Percentiles rank a stretch among this genome's conserved stretches.
phyloP scores from a whole-genome alignment of 2,113 vertebrate species.

The Cygnus buccinator region DNA sequence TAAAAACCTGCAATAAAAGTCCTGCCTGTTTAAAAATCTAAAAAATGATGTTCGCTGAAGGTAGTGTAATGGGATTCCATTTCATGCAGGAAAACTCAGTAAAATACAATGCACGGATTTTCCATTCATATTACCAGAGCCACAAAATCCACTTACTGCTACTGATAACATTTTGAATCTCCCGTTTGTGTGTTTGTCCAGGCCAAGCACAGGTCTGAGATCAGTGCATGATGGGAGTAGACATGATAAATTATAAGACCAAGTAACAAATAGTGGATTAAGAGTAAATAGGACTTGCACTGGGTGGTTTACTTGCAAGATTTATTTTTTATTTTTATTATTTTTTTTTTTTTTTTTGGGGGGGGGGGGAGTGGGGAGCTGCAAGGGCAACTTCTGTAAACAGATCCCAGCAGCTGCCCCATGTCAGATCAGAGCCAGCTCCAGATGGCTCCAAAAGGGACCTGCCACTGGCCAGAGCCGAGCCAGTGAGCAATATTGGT shows the following conservation, averaged over 20 bases:
- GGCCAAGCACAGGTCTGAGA: not conserved
- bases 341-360: no score
- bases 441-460: no score
- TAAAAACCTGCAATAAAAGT: conserved; percentile 2
- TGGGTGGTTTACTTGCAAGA: no score
- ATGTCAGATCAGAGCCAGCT: no score
- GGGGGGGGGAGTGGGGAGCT: no score
- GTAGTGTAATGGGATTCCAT: not conserved
- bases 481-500: no score
- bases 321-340: no score
- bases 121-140: not conserved
- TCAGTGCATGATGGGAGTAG: not conserved
- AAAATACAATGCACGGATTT: not conserved
- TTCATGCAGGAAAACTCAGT: not conserved
- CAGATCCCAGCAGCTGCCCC: no score
- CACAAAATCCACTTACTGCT: not conserved
- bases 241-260: not conserved
- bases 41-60: not conserved
- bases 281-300: not conserved
- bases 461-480: no score
- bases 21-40: not conserved
- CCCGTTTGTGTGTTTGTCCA: not conserved
- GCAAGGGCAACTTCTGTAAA: no score
- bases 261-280: not conserved
- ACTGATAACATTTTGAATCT: not conserved